These are phyloP conservation scores for Beris morrisii DNA, from an alignment of 2,888 invertebrate species.

Conservation along the genomic window DNA sequence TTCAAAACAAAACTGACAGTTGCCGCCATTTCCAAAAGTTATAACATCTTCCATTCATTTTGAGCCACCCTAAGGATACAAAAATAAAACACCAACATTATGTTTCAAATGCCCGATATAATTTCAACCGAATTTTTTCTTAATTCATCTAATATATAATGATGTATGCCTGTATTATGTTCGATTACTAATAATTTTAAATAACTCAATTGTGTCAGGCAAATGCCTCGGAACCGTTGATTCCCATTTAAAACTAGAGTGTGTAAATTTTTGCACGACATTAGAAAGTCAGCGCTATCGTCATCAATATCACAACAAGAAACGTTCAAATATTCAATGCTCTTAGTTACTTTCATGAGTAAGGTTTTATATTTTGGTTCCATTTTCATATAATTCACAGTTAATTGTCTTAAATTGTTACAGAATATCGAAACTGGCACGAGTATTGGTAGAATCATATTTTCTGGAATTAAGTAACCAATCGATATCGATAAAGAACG, in stretches of 20 bases:
- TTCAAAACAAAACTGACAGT: too few relatives aligned
- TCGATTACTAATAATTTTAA: conserved; percentile 5
- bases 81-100: background rate
- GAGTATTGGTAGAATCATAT: conserved; percentile 21
- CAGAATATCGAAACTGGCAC: conserved; percentile 23
- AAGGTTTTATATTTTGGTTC: conserved; percentile 12
- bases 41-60: too few relatives aligned
- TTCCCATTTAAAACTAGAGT: conserved; percentile 17
- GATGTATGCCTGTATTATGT: conserved; percentile 17
- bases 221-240: conserved; percentile 15
- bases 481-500: conserved; percentile 13
- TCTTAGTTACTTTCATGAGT: conserved; percentile 10
- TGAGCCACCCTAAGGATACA: too few relatives aligned
- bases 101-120: background rate
- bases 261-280: conserved; percentile 13
- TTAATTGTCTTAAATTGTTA: conserved; percentile 9
- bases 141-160: conserved; percentile 25
- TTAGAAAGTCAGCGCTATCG: conserved; percentile 16
- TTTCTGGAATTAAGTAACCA: conserved; percentile 22
- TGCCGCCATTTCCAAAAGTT: too few relatives aligned
- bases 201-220: conserved; percentile 17
- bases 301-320: conserved; percentile 25
- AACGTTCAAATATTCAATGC: conserved; percentile 18
- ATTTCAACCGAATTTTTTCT: conserved; percentile 15
- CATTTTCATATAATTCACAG: conserved; percentile 22